Percentiles rank a stretch among this genome's conserved stretches.
Evolutionary conservation across 1,140 invertebrate genomes (phyloP).

Genomic region (Leptonema lineaticorne): DNA sequence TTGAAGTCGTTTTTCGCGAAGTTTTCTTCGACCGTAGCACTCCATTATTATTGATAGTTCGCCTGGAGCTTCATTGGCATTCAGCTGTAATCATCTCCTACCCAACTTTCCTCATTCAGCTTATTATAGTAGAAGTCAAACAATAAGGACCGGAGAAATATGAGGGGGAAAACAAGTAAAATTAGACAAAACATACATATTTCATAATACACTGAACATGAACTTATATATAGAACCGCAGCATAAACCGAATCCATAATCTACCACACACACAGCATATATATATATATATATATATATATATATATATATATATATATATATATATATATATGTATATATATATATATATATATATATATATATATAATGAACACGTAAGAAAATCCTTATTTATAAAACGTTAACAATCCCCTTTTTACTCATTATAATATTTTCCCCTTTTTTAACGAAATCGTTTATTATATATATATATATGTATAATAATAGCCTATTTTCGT

Average conservation of each 20-base stretch:
- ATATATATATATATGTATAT: neutral
- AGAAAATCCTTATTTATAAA: too few species aligned
- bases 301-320: neutral
- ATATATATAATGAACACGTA: neutral
- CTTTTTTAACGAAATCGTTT: too few species aligned
- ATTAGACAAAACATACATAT: conserved; percentile 11
- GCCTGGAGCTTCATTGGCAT: conserved; percentile 9
- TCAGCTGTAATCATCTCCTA: conserved; percentile 1
- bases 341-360: neutral
- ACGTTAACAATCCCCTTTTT: too few species aligned
- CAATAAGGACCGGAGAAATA: conserved; percentile 8
- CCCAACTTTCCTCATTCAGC: conserved; percentile 14
- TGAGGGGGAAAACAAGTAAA: conserved; percentile 12
- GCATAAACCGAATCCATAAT: neutral
- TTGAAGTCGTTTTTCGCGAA: neutral
- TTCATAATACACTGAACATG: neutral
- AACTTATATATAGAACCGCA: neutral
- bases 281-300: neutral
- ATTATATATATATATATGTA: too few species aligned
- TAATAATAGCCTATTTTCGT: too few species aligned
- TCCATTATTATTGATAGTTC: conserved; percentile 10
- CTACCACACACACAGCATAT: neutral
- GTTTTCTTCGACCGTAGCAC: neutral
- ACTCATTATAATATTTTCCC: too few species aligned
- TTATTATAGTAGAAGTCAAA: conserved; percentile 17